A percentile compares a stretch with the other conserved stretches of the same genome.
Evolutionary conservation across 2,888 invertebrate species (phyloP).

Genomic region (Lasioglossum lativentre): DNA sequence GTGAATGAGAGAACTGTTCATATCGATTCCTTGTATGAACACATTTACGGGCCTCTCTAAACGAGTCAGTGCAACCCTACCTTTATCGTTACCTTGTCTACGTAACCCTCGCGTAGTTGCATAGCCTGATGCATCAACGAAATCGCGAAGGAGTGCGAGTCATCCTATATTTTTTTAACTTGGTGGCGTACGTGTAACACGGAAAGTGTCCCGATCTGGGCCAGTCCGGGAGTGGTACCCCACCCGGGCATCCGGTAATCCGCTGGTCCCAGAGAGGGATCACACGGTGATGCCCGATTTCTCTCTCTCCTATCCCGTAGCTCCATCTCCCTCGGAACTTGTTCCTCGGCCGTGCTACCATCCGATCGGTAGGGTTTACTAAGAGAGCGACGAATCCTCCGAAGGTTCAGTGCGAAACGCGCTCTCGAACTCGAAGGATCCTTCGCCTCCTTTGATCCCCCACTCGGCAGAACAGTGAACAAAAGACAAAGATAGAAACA

Average conservation of each 20-base stretch:
- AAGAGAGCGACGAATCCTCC: conserved; percentile 79
- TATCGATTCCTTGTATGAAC: neutral
- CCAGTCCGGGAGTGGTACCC: conserved; percentile 69
- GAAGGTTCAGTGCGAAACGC: conserved; percentile 82
- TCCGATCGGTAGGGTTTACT: conserved; percentile 77
- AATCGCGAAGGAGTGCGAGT: conserved; percentile 30
- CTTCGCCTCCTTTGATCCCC: conserved; percentile 68
- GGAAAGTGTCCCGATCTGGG: conserved; percentile 76
- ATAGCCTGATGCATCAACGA: conserved; percentile 30
- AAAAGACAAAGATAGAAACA: conserved; percentile 28
- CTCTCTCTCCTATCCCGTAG: conserved; percentile 31
- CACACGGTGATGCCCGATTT: conserved; percentile 44
- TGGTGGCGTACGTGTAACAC: conserved; percentile 69
- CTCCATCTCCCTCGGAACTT: conserved; percentile 63
- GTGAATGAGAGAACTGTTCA: neutral
- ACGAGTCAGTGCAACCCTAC: conserved; percentile 6
- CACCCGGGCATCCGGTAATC: conserved; percentile 68
- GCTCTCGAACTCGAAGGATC: conserved; percentile 80
- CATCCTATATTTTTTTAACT: conserved; percentile 65
- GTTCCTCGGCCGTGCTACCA: conserved; percentile 54
- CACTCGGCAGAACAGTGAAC: conserved; percentile 13
- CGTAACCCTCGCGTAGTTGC: neutral
- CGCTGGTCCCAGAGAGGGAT: conserved; percentile 55
- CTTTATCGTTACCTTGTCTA: conserved; percentile 1
- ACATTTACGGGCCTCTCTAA: neutral